These are phyloP conservation scores for Neogale vison DNA, from an alignment of 2,113 vertebrate species.

Conservation along the genomic window DNA sequence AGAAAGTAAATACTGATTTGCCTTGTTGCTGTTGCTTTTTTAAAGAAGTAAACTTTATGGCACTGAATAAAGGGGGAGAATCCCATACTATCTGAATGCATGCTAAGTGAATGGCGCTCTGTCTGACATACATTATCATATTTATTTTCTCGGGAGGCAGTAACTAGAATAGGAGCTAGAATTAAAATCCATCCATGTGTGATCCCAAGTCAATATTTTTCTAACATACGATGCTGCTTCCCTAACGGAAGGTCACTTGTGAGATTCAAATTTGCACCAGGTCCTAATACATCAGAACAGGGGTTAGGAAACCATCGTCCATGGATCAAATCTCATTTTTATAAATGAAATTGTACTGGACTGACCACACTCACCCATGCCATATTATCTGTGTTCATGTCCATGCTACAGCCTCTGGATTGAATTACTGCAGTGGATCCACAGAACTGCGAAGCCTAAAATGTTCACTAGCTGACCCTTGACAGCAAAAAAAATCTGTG, in stretches of 20 bases:
- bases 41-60: not conserved
- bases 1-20: not conserved
- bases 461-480: too few species aligned
- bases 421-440: accelerated
- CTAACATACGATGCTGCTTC: not conserved
- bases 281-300: not conserved
- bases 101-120: not conserved
- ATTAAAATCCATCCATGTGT: not conserved
- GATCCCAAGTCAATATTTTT: not conserved
- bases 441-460: accelerated
- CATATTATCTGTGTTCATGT: accelerated
- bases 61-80: not conserved
- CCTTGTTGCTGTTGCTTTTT: not conserved
- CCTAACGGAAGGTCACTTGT: not conserved
- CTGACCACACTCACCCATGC: accelerated
- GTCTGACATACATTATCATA: not conserved
- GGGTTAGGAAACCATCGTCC: not conserved
- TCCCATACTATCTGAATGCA: not conserved
- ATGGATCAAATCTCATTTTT: accelerated
- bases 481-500: not conserved
- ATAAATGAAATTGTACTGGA: not conserved
- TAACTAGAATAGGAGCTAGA: not conserved
- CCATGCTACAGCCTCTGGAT: accelerated
- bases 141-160: not conserved
- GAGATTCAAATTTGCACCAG: not conserved